Evolutionary conservation across 2,888 invertebrate genomes (phyloP).

Genomic region (Leucophenga montana): DNA sequence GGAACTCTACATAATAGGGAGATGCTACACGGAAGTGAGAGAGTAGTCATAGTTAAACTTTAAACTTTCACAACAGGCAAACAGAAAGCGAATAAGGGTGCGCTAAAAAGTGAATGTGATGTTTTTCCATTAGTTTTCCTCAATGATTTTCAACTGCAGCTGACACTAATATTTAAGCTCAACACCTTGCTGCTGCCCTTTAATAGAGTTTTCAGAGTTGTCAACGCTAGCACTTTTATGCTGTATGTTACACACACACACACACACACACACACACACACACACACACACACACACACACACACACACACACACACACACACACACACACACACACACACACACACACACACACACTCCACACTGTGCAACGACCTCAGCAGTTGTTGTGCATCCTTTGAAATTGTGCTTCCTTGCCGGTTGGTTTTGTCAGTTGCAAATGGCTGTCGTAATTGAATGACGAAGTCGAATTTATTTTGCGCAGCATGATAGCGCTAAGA

Average conservation of each 20-base stretch:
- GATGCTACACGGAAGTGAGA: too few relatives aligned
- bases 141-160: conserved; percentile 16
- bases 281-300: too few relatives aligned
- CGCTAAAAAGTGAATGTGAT: not conserved
- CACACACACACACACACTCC: too few relatives aligned
- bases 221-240: not conserved
- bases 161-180: not conserved
- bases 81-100: too few relatives aligned
- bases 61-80: conserved; percentile 5
- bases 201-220: not conserved
- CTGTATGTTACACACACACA: too few relatives aligned
- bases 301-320: too few relatives aligned
- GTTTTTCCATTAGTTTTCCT: conserved; percentile 2
- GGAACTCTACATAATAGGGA: not conserved
- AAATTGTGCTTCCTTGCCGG: too few relatives aligned
- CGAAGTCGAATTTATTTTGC: not conserved
- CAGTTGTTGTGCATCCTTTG: too few relatives aligned
- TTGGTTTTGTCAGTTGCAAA: conserved; percentile 41
- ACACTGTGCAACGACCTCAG: too few relatives aligned
- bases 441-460: conserved; percentile 33
- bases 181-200: not conserved
- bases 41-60: conserved; percentile 3
- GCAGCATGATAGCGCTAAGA: too few relatives aligned
- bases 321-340: too few relatives aligned
- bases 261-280: too few relatives aligned